These are phyloP conservation scores for Brenthis daphne DNA, from an alignment of 2,888 invertebrate species.

Conservation along the genomic window DNA sequence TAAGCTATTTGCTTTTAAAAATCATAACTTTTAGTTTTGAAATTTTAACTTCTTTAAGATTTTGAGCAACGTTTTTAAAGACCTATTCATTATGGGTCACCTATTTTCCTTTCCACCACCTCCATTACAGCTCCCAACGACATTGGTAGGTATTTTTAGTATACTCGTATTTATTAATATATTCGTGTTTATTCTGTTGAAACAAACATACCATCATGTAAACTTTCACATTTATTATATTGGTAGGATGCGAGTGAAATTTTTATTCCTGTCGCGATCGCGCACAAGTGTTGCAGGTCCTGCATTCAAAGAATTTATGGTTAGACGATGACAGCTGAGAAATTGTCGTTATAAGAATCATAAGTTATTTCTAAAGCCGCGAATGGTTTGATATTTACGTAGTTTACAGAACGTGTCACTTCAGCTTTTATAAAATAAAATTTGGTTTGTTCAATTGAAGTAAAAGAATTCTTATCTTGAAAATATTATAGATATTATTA, in stretches of 20 bases:
- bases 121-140: no score
- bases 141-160: background rate
- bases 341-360: slow-evolving; percentile 41
- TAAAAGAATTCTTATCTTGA: background rate
- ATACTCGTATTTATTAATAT: background rate
- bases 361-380: slow-evolving; percentile 29
- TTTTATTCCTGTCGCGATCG: slow-evolving; percentile 67
- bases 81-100: no score
- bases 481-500: no score
- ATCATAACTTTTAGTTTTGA: no score
- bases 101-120: no score
- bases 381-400: slow-evolving; percentile 25
- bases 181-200: background rate
- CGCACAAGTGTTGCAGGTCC: slow-evolving; percentile 59
- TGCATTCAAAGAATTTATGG: slow-evolving; percentile 55
- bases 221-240: background rate
- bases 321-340: slow-evolving; percentile 38
- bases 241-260: slow-evolving; percentile 59
- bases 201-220: background rate
- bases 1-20: no score
- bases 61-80: no score
- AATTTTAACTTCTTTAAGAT: no score
- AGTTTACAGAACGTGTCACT: slow-evolving; percentile 10
- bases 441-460: background rate
- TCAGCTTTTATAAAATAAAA: background rate